Base-by-base conservation (phyloP, 1,140 invertebrate species). In the Lanistes nyassanus region DNA sequence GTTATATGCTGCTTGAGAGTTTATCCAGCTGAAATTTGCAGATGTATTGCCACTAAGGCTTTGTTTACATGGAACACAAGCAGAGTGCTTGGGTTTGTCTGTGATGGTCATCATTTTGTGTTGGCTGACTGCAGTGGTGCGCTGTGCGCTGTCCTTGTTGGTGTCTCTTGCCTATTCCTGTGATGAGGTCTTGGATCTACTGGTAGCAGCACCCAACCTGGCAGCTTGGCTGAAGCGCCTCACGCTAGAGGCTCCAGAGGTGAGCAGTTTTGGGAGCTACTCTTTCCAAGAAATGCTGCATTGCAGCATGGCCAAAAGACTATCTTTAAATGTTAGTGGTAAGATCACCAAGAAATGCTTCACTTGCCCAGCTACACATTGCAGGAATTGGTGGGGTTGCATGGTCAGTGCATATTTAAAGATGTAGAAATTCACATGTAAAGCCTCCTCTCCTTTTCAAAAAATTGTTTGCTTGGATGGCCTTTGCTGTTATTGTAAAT, bases 111-210 rank as follows among this genome's bases (percentile, higher is more conserved):
- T 58, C n/a, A 65, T 47, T 51, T 51, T 56, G 76, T 58, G 47
- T 74, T 71, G 26, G 39, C 55, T 39, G 74, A n/a, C 76, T 81
- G 37, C 80, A 92, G 92, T 92, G 3, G 92, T 96, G 9, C 94
- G 95, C 84, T 95, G 94, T 80, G 92, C 94, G 2, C 93, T 96
- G 92, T 93, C 94, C 6, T 88, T 96, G 19, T 88, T 96, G 13
- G 94, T 95, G 3, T 95, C 94, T 31, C 95, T 95, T 93, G 93
- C 94, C 5, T 94, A 94, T 82, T 94, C 94, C n/a, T 92, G 93
- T 77, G 85, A 88, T 34, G 89, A 92, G 58, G 93, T 94, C 0
- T 89, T 92, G 29, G 89, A 92, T 21, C 91, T 91, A 31, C 85
- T 96, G 0, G 95, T 94, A 83, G 90, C 92, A 11, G 91, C 92